phyloP scores from a whole-genome alignment of 1,140 invertebrate species.

The Calosoma granatense region DNA sequence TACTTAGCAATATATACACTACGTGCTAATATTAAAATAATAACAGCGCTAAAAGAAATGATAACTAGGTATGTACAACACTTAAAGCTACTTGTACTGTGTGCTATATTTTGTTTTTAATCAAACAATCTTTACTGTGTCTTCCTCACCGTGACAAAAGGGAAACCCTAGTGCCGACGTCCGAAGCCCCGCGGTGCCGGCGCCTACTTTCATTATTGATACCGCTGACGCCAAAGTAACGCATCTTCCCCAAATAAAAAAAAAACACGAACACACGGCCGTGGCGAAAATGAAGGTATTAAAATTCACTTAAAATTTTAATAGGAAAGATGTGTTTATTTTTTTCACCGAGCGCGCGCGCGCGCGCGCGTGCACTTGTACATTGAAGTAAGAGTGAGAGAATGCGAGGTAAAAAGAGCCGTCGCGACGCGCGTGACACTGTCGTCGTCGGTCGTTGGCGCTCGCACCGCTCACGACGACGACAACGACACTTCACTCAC shows the following conservation, averaged over 20 bases:
- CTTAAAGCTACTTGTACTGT: too few species aligned
- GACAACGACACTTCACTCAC: slow-evolving; percentile 3
- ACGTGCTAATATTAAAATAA: too few species aligned
- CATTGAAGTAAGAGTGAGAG: too few species aligned
- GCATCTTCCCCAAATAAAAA: background rate
- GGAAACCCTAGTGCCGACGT: background rate
- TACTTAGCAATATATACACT: too few species aligned
- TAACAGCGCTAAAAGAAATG: too few species aligned
- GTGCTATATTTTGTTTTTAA: too few species aligned
- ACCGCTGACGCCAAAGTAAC: background rate
- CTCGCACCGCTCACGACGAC: background rate
- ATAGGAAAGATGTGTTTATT: slow-evolving; percentile 9
- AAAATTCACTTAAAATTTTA: slow-evolving; percentile 9
- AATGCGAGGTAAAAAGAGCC: background rate
- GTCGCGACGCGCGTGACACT: background rate
- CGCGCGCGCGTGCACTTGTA: too few species aligned
- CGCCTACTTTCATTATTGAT: slow-evolving; percentile 5
- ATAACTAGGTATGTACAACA: too few species aligned
- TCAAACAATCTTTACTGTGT: slow-evolving; percentile 3
- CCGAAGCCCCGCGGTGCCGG: background rate
- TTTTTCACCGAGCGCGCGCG: background rate
- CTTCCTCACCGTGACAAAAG: slow-evolving; percentile 2
- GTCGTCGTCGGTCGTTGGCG: background rate
- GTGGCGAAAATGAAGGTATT: slow-evolving; percentile 4
- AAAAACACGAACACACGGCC: background rate